Base-by-base conservation (phyloP, 2,888 invertebrate genomes). In the Andrena haemorrhoa region DNA sequence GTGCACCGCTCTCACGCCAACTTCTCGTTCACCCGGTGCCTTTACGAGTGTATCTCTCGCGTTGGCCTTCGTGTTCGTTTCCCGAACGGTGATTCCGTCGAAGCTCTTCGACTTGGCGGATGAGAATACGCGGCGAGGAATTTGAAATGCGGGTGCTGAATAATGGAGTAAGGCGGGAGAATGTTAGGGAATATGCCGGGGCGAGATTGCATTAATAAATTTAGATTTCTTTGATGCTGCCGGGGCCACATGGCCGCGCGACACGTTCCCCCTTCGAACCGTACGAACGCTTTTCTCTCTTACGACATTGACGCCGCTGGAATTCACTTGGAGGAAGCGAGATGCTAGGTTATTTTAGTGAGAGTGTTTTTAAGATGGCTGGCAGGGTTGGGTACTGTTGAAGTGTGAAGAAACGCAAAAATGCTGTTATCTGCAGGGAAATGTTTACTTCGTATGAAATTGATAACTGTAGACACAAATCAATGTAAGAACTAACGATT, bases 151-250 rank as follows among this genome's bases (percentile, higher is more conserved):
- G 33, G 20, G 12, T 2, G 26, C 26, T 66, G 76, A 76, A 76
- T 58, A 77, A 77, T 58, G 66, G 31, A 72, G 29, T 26, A 10
- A 29, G 47, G 47, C 5, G n/a, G 16, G 33, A 20, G 58, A 64
- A 78, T 66, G 66, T 61, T 33, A n/a, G 63, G 16, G 56, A 49
- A 47, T 16, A 12, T 12, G 33, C 31, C 29, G n/a, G 7, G 63
- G 35, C 35, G 61, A 71, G 49, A 80, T 79, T 77, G 77, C 77
- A 63, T 68, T 71, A 77, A 80, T 77, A 80, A 80, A 80, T 66
- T 77, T 31, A 16, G 23, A 49, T 80, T 78, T 68, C 63, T 49
- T 53, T 33, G 47, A 31, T 51, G 35, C 35, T 1, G 31, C 6
- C 4, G 5, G 20, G n/a, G 23, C 33, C 51, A 29, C 33, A 33